A percentile compares a stretch with the other conserved stretches of the same genome.
These are phyloP conservation scores for Tichodroma muraria DNA, from an alignment of 2,113 vertebrate genomes.

Conservation along the genomic window DNA sequence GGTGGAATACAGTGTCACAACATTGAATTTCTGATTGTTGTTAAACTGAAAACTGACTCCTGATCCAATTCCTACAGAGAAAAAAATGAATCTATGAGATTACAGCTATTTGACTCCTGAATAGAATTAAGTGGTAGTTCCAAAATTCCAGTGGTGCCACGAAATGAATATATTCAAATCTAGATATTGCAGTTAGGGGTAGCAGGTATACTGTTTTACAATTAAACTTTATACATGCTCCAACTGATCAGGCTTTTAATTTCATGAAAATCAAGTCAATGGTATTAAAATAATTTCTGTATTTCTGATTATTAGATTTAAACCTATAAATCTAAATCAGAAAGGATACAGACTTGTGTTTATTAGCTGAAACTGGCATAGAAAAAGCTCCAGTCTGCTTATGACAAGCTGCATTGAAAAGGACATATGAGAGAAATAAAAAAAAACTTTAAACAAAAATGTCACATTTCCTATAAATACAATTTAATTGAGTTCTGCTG, in stretches of 20 bases:
- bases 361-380: neutral
- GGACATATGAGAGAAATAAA: neutral
- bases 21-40: slow-evolving; percentile 77
- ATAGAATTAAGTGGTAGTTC: neutral
- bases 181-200: neutral
- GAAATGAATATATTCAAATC: neutral
- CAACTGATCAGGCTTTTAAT: neutral
- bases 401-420: neutral
- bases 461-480: neutral
- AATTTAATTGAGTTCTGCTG: neutral
- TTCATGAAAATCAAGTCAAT: neutral
- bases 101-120: neutral
- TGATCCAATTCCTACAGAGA: slow-evolving; percentile 78
- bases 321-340: neutral
- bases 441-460: neutral
- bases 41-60: slow-evolving; percentile 79
- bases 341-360: neutral
- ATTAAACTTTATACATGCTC: neutral
- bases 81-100: neutral
- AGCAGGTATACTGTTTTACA: neutral
- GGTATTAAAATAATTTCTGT: neutral
- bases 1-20: slow-evolving; percentile 79
- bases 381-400: neutral
- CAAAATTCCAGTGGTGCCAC: neutral
- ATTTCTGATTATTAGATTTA: neutral